Conservation (phyloP, 2,797 vertebrate species). For the Hipposideros larvatus region DNA sequence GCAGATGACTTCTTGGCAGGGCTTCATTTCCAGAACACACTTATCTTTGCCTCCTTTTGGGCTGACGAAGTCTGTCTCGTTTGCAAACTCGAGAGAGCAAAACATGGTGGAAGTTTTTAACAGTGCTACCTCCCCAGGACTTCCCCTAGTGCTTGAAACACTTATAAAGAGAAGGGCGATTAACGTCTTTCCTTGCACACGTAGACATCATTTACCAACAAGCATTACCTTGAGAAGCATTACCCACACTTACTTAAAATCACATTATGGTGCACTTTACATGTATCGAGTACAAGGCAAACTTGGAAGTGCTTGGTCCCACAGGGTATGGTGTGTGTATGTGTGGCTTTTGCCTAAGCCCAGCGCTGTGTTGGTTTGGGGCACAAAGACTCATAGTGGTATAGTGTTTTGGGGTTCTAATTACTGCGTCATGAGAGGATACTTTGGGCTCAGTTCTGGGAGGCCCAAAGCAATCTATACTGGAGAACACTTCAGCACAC, state of each 20-base stretch:
- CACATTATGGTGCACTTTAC: not conserved
- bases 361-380: not conserved
- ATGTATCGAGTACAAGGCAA: not conserved
- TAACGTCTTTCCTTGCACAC: not conserved
- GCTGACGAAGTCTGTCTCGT: not conserved
- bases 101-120: not conserved
- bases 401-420: not conserved
- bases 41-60: not conserved
- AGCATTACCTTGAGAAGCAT: not conserved
- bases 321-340: accelerated
- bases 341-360: not conserved
- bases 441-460: not conserved
- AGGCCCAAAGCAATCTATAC: not conserved
- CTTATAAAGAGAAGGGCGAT: not conserved
- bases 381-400: not conserved
- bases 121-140: not conserved
- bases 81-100: not conserved
- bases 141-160: not conserved
- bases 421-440: not conserved
- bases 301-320: not conserved
- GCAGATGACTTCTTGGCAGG: not conserved
- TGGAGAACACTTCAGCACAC: not conserved
- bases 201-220: not conserved
- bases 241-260: not conserved
- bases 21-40: not conserved